These are phyloP conservation scores for Aphodius sticticus DNA, from an alignment of 2,888 invertebrate species.

Conservation along the genomic window DNA sequence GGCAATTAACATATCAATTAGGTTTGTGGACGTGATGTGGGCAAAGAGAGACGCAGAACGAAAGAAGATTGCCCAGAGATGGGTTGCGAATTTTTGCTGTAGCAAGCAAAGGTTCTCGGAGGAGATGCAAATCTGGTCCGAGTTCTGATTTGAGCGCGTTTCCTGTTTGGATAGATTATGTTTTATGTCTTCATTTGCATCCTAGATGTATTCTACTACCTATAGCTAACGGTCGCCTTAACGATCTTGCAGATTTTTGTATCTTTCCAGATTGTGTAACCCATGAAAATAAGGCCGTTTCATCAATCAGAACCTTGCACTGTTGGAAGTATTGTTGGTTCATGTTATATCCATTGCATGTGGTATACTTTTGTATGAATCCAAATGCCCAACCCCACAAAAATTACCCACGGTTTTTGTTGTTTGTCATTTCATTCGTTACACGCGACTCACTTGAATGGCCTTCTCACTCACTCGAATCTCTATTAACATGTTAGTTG, in stretches of 20 bases:
- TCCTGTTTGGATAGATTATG: slow-evolving; percentile 27
- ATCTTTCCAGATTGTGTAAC: background rate
- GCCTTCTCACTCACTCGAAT: no score
- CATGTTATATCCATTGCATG: no score
- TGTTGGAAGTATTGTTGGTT: background rate
- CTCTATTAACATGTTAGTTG: no score
- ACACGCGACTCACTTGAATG: no score
- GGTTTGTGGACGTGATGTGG: background rate
- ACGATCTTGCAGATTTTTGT: background rate
- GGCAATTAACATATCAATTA: slow-evolving; percentile 26
- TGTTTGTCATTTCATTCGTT: no score
- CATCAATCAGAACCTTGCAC: background rate
- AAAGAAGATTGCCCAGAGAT: background rate
- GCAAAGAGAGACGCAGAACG: background rate
- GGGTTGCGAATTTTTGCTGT: background rate
- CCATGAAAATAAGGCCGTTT: background rate
- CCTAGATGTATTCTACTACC: slow-evolving; percentile 14
- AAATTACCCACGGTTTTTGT: no score
- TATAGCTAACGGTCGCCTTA: slow-evolving; percentile 16
- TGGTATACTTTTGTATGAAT: no score
- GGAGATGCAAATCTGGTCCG: slow-evolving; percentile 9
- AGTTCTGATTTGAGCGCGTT: slow-evolving; percentile 24
- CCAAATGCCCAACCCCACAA: no score
- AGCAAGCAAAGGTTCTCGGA: background rate
- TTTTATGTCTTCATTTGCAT: slow-evolving; percentile 27